Percentiles rank a stretch among this genome's conserved stretches.
phyloP scores from a whole-genome alignment of 2,888 invertebrate species.

The Luperina testacea region DNA sequence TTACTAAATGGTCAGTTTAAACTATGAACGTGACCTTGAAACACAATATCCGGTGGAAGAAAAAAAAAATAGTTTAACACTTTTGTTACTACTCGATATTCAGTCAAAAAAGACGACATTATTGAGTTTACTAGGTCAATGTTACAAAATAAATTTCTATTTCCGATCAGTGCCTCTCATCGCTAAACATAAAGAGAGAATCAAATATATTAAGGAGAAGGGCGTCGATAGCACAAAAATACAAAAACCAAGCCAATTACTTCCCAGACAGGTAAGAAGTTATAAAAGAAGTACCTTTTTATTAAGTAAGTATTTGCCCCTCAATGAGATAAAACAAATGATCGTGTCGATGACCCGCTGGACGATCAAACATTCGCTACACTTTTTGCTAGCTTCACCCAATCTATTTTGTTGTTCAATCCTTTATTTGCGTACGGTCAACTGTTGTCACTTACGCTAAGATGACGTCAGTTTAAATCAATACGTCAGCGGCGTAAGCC shows the following conservation, averaged over 20 bases:
- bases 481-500: not conserved
- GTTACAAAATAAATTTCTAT: slow-evolving; percentile 1
- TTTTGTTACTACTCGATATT: slow-evolving; percentile 12
- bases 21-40: slow-evolving; percentile 41
- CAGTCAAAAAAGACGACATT: not conserved
- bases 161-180: not conserved
- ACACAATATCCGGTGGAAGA: slow-evolving; percentile 39
- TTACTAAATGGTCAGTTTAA: slow-evolving; percentile 7
- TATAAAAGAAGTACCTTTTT: not conserved
- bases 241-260: not conserved
- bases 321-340: not conserved
- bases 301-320: not conserved
- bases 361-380: not conserved
- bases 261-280: not conserved
- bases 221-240: not conserved
- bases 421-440: not conserved
- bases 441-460: not conserved
- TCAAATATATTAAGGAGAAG: too few species aligned
- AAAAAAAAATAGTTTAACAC: slow-evolving; percentile 28
- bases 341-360: slow-evolving; percentile 10
- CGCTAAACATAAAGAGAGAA: not conserved
- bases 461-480: not conserved
- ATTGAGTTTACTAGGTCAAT: slow-evolving; percentile 41
- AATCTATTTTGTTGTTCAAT: not conserved
- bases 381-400: slow-evolving; percentile 14